Conservation (phyloP, 2,113 vertebrate species). For the Asarcornis scutulata region DNA sequence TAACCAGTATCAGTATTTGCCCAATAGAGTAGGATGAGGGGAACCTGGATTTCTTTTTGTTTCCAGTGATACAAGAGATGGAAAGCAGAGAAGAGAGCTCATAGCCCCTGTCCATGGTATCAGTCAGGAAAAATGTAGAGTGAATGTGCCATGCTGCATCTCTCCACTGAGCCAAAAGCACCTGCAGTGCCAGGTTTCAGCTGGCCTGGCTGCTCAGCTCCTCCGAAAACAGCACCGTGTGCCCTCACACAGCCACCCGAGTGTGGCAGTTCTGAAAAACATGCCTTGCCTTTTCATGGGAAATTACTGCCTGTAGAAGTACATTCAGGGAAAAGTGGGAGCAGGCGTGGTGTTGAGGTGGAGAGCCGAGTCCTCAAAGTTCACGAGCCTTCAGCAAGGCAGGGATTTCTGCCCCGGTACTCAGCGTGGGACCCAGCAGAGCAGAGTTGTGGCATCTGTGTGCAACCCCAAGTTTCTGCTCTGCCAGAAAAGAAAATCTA, state of each 20-base stretch:
- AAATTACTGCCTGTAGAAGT: not conserved
- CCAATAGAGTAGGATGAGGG: not conserved
- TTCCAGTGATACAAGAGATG: not conserved
- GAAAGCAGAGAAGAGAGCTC: not conserved
- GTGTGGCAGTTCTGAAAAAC: not conserved
- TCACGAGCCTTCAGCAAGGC: not conserved
- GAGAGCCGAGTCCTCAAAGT: not conserved
- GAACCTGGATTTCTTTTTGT: not conserved
- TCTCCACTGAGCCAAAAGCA: not conserved
- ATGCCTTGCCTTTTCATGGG: not conserved
- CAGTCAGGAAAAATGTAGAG: not conserved
- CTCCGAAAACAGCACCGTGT: not conserved
- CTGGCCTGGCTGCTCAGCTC: not conserved
- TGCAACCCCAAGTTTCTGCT: not conserved
- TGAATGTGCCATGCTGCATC: not conserved
- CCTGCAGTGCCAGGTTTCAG: not conserved
- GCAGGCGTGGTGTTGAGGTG: not conserved
- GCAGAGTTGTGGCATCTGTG: not conserved
- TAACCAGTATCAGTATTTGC: not conserved
- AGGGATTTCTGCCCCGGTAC: not conserved
- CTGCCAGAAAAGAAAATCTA: too few species aligned
- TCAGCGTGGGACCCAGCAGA: not conserved
- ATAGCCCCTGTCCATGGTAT: not conserved
- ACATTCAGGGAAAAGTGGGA: not conserved
- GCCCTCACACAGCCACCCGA: fast-evolving